These are phyloP conservation scores for Poicephalus meyeri DNA, from an alignment of 2,113 vertebrate genomes.

Conservation along the genomic window DNA sequence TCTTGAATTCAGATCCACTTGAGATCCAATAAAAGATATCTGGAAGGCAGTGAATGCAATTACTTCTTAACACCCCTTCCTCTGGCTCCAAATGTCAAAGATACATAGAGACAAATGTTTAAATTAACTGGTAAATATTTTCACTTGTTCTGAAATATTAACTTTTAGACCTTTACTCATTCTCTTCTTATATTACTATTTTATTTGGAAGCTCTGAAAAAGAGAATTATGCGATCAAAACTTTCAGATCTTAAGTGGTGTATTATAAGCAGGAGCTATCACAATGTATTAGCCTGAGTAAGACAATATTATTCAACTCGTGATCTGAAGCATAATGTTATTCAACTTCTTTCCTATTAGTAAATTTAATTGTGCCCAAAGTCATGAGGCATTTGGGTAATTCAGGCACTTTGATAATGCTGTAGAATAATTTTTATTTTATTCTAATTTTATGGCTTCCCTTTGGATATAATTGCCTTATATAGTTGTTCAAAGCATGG, in stretches of 20 bases:
- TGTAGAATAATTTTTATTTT: neutral
- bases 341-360: neutral
- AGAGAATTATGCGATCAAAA: neutral
- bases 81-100: conserved; percentile 63
- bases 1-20: conserved; percentile 24
- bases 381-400: neutral
- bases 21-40: conserved; percentile 50
- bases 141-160: conserved; percentile 31
- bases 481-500: neutral
- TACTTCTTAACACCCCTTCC: conserved; percentile 26
- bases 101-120: conserved; percentile 45
- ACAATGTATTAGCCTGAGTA: neutral
- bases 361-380: conserved; percentile 7
- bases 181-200: neutral
- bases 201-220: conserved; percentile 19
- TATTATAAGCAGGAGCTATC: neutral
- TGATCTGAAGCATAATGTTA: conserved; percentile 11
- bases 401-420: neutral
- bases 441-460: neutral
- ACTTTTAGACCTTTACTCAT: conserved; percentile 1
- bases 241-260: neutral
- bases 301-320: neutral
- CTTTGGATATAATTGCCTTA: neutral
- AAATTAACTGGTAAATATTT: conserved; percentile 55
- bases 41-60: conserved; percentile 52